Evolutionary conservation across 2,888 invertebrate species (phyloP).

Genomic region (Mimas tiliae): DNA sequence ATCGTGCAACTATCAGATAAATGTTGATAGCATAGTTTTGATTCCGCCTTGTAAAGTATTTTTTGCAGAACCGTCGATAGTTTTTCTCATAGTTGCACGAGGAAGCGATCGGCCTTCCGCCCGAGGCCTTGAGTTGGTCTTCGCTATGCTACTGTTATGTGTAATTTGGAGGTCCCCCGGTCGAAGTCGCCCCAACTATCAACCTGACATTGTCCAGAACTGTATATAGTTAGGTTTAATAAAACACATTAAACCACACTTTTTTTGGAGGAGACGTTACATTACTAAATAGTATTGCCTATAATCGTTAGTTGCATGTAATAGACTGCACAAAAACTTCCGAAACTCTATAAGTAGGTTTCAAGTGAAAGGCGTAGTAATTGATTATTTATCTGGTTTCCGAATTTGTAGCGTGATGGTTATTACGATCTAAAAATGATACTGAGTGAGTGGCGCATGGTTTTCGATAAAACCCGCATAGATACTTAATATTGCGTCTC

Average conservation of each 20-base stretch:
- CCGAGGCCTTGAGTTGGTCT: slow-evolving; percentile 68
- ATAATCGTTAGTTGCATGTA: slow-evolving; percentile 18
- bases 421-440: slow-evolving; percentile 24
- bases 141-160: slow-evolving; percentile 79
- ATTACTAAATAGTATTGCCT: slow-evolving; percentile 6
- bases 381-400: slow-evolving; percentile 21
- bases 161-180: slow-evolving; percentile 84
- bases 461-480: slow-evolving; percentile 1
- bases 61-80: slow-evolving; percentile 22
- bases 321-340: slow-evolving; percentile 12
- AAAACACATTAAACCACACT: too few relatives aligned
- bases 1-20: slow-evolving; percentile 50
- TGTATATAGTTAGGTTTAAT: neutral
- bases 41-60: slow-evolving; percentile 27
- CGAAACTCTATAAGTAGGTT: slow-evolving; percentile 22
- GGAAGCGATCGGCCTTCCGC: slow-evolving; percentile 56
- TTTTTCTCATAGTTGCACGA: slow-evolving; percentile 59
- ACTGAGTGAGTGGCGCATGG: slow-evolving; percentile 9
- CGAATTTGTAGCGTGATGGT: slow-evolving; percentile 22
- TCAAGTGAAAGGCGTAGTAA: slow-evolving; percentile 23
- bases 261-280: neutral
- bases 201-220: slow-evolving; percentile 43
- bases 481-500: neutral
- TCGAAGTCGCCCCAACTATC: slow-evolving; percentile 64
- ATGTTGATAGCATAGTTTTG: slow-evolving; percentile 26